Base-by-base conservation (phyloP, 2,888 invertebrate genomes). In the Aelia acuminata region DNA sequence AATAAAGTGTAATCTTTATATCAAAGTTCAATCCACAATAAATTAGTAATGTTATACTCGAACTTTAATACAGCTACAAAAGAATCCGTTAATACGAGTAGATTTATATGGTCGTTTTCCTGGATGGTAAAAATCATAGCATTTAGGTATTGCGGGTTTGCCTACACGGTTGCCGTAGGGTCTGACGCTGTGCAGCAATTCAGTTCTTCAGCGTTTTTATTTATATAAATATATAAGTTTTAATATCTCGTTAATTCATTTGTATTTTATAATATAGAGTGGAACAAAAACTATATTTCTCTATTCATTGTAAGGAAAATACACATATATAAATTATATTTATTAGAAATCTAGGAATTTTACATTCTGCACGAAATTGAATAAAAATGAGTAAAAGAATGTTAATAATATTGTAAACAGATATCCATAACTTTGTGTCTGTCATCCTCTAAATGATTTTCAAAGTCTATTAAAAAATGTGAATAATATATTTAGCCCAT, bases 61-160 rank as follows among this genome's bases (percentile, higher is more conserved):
- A n/a, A 4, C 13, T 26, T 26, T 8, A 26, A 26, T 20, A 57
- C 26, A 26, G 15, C 57, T 26, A 26, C 57, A 57, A 57, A 26
- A 57, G 26, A 57, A 57, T 15, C 26, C 26, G 2, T 26, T 26
- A 26, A 57, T 26, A n/a, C n/a, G n/a, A n/a, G n/a, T n/a, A 26
- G 26, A 57, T 35, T 57, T 70, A n/a, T 70, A 35, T 35, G 63
- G 13, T 35, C 63, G 31, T 43, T 35, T 80, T 80, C 80, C 43
- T 39, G 39, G n/a, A 75, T 80, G 43, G 80, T 53, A 85, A 85
- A 85, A 85, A 35, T 85, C 85, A 57, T 50, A 22, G 85, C 85
- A n/a, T 53, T n/a, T 49, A 85, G 85, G 85, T 85, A 31, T 85
- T 53, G 57, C 85, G 3, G 57, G 35, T 35, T 85, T 85, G 85